Percentiles rank a stretch among this genome's conserved stretches.
phyloP scores from a whole-genome alignment of 2,797 vertebrate genomes.

The Melanogrammus aeglefinus region DNA sequence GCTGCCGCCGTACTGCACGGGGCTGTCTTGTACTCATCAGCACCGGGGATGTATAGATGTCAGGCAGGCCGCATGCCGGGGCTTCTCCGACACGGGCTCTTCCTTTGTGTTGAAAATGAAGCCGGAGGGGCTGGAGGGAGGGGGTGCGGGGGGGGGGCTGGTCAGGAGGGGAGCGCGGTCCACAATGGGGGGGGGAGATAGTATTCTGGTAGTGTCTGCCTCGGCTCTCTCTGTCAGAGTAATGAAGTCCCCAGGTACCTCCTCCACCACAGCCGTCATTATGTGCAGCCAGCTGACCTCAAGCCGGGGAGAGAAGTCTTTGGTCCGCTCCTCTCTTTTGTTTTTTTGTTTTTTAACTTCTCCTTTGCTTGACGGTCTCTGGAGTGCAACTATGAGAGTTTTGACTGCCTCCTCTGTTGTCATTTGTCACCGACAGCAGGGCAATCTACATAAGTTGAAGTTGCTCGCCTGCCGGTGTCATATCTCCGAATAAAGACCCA shows the following conservation, averaged over 20 bases:
- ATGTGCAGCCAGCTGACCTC: conserved; percentile 57
- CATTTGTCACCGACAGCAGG: neutral
- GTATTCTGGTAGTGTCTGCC: conserved; percentile 37
- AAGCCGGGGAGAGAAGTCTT: conserved; percentile 33
- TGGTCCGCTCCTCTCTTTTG: conserved; percentile 24
- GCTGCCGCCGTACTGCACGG: conserved; percentile 53
- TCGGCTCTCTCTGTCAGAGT: conserved; percentile 45
- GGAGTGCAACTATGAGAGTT: conserved; percentile 17
- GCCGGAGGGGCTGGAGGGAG: conserved; percentile 9
- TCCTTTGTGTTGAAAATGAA: conserved; percentile 41
- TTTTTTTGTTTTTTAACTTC: conserved; percentile 25
- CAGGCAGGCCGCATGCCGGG: conserved; percentile 35
- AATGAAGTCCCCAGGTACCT: conserved; percentile 76
- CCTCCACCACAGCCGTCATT: conserved; percentile 53
- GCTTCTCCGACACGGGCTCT: conserved; percentile 40
- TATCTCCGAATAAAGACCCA: neutral
- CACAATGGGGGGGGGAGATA: conserved; percentile 21
- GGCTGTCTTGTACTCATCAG: conserved; percentile 53
- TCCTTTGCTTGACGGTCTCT: conserved; percentile 28
- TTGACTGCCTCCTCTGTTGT: conserved; percentile 17
- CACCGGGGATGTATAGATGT: conserved; percentile 49
- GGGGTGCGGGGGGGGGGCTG: neutral
- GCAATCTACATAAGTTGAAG: neutral
- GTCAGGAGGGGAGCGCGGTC: conserved; percentile 10
- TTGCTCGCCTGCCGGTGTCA: neutral